Base-by-base conservation (phyloP, 2,888 invertebrate species). In the Abrostola triplasia region DNA sequence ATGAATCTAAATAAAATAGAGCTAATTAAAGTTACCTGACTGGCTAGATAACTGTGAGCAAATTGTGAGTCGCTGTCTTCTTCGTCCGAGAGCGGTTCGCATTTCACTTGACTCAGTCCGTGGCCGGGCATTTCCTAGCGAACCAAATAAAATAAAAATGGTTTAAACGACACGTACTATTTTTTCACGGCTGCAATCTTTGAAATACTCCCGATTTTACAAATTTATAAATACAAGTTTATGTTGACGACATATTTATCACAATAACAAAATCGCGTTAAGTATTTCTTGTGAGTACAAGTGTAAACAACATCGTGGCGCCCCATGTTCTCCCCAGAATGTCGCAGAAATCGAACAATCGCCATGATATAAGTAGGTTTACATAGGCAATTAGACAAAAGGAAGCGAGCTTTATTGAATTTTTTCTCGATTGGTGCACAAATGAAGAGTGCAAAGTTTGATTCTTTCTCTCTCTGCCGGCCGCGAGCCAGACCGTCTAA, bases 391-490 rank as follows among this genome's bases (percentile, higher is more conserved):
- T 93, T 93, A 93, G 91, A 92, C 88, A 90, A 91, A 91, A 90
- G 92, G 91, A 92, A 90, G 89, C 90, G 87, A 87, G 89, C 89
- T 90, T 93, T 93, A 93, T 93, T 92, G 92, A 93, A 93, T 92
- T 93, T 92, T 92, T 93, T 92, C 92, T 89, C 91, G 90, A 93
- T 91, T 91, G 90, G 89, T 90, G 90, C 91, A 90, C 90, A 91
- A 91, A 89, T 84, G 93, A 92, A 89, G 90, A 92, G 92, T 86
- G 88, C 90, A 88, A 88, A 90, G 85, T 85, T 78, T 82, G 82
- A 81, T 85, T 85, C 89, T 77, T 79, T 92, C 93, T 90, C 92
- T 91, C 84, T 92, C 92, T 83, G 82, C 77, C 89, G 83, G 76
- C 79, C 81, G 84, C 82, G 77, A 84, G 84, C 84, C 86, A 82